Evolutionary conservation across 2,797 vertebrate genomes (phyloP), one percentile per base, ranked within the genome.

Genomic region (Varecia variegata): DNA sequence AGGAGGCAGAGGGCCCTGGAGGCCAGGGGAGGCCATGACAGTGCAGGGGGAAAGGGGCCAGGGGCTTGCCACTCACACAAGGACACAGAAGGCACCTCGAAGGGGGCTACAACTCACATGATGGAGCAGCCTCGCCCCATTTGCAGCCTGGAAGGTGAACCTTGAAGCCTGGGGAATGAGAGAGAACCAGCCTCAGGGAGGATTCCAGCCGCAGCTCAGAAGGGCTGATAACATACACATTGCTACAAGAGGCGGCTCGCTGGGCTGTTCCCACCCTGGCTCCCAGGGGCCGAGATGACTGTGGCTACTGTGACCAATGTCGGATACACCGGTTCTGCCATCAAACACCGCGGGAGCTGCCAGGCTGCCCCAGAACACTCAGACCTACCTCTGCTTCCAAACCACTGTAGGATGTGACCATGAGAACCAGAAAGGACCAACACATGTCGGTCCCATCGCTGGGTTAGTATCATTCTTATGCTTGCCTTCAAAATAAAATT

Each of bases 401-500:
- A 35, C 32, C 17, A 11, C 60, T 25, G 4, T 32, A 35, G 60
- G 68, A 20, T 52, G 18, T 40, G 84, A 60, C 81, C 52, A 12
- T 2, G 27, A 82, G 54, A 76, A 50, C 35, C 52, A 52, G 35
- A 70, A 81, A 86, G 54, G 60, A 81, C 80, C 13, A 54, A 90
- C 40, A 7, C 20, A 0, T 0, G 1, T 30, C 74, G 58, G 52
- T 30, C 12, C 30, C 27, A 30, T 45, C 35, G 15, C 38, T n/a
- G 23, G 14, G 50, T 70, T 54, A 32, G n/a, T n/a, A n/a, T 25
- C 74, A n/a, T 47, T 50, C 25, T 43, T 58, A 62, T 27, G 32
- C 38, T 70, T 85, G 25, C 40, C 47, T 97, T 94, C 45, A 62
- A 85, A 95, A 93, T 86, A 62, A 71, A 73, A 47, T 77, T 62